Base-by-base conservation (phyloP, 2,888 invertebrate genomes). In the Megaustenia siamemsis region DNA sequence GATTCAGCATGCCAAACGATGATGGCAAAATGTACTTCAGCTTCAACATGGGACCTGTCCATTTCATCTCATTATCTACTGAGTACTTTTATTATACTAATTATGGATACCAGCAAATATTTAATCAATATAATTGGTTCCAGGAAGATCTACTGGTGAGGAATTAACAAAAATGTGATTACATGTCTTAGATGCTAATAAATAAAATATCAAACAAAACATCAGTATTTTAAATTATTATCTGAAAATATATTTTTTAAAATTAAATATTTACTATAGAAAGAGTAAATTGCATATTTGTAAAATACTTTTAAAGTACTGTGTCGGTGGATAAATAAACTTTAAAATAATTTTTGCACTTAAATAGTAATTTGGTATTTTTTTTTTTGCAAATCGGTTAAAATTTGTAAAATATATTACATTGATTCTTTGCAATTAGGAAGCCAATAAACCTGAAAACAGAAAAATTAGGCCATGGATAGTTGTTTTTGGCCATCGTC, bases 51-150 rank as follows among this genome's bases (percentile, higher is more conserved):
- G 94, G 94, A 21, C 94, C 94, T 6, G 92, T 92, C 1, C 94
- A 94, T 86, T 96, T 99, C 91, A 96, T 99, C 82, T 96, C 96
- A 40, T 96, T 99, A 90, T 97, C 97, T 86, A 98, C 99, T 0
- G 99, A 99, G 95, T 96, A 99, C 94, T 49, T 81, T 4, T 99
- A 98, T 94, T 99, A 96, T 94, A 95, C 97, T 63, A 95, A 97
- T 90, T 98, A 97, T 93, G 98, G 99, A 0, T 93, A 96, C 68
- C 96, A 97, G 90, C 96, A 96, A 87, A 90, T 91, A 24, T 75
- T 89, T 32, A 87, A 90, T 40, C 94, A 94, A 88, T 93, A 96
- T 92, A 95, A 96, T 81, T 99, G 98, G 98, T 95, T 99, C 1
- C 95, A 96, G 89, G 94, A 95, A 24, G 98, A 98, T 93, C 95